Evolutionary conservation across 1,140 invertebrate genomes (phyloP).

Genomic region (Calephelis virginiensis): DNA sequence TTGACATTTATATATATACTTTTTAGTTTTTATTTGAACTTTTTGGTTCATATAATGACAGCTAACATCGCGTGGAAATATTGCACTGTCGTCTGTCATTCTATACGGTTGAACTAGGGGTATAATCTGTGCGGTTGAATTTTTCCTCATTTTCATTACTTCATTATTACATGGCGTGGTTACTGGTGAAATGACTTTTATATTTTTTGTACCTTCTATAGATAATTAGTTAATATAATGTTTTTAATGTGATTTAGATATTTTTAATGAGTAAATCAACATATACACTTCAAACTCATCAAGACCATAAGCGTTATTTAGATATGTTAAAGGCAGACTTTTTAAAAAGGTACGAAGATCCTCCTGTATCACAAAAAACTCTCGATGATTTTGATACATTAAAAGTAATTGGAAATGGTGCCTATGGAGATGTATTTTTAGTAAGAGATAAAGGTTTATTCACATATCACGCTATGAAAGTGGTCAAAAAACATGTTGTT

Average conservation of each 20-base stretch:
- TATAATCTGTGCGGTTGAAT: too few relatives aligned
- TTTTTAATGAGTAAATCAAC: constrained; percentile 47
- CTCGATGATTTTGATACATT: constrained; percentile 58
- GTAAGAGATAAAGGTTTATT: constrained; percentile 84
- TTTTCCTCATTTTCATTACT: too few relatives aligned
- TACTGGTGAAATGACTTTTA: background rate
- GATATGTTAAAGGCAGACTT: constrained; percentile 62
- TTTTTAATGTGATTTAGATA: constrained; percentile 27
- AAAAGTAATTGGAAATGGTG: constrained; percentile 87
- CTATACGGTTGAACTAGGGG: too few relatives aligned
- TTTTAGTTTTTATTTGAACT: too few relatives aligned
- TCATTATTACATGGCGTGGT: too few relatives aligned
- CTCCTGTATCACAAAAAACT: constrained; percentile 34
- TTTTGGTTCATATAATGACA: too few relatives aligned
- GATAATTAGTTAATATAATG: background rate
- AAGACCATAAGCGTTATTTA: constrained; percentile 58
- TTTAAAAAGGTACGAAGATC: constrained; percentile 41
- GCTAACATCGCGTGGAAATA: too few relatives aligned
- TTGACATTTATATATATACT: too few relatives aligned
- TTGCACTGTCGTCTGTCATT: too few relatives aligned
- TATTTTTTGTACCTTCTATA: background rate
- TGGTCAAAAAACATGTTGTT: constrained; percentile 90
- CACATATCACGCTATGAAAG: constrained; percentile 92
- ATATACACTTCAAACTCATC: constrained; percentile 51
- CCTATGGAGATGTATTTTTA: constrained; percentile 92